Evolutionary conservation across 2,888 invertebrate genomes (phyloP), one percentile per base, ranked within the genome.

Genomic region (Pristionchus mayeri): DNA sequence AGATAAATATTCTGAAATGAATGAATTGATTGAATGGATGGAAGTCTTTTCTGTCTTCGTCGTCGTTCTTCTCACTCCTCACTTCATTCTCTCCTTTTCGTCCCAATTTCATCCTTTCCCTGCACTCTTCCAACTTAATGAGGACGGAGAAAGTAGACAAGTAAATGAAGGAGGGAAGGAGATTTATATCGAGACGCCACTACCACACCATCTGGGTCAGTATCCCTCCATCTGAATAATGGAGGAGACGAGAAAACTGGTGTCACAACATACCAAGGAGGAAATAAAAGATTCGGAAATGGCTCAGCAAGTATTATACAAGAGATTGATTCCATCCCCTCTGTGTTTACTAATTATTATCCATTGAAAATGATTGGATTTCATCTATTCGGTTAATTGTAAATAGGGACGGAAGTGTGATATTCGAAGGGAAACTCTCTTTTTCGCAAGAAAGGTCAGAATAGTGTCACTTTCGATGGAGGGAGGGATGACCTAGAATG

Each of bases 401-500:
- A 50, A 50, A 50, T 52, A 30, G 34, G 13, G 16, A 75, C 2
- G 18, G 40, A 24, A 30, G 76, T 2, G 0, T n/a, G n/a, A 48
- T 11, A 18, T 37, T 34, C 9, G 37, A n/a, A 40, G 44, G 30
- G 30, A 40, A 21, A 71, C 40, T 71, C 40, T 44, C 71, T 40
- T 34, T 40, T 40, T 44, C 30, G 34, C 37, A 7, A 24, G 71
- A 71, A 78, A 78, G 76, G 76, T 78, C 76, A 78, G 76, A n/a
- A 50, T 78, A 78, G 52, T 78, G 3, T 78, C 76, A 6, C 76
- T 78, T 78, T 78, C 30, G 52, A 78, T 78, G 34, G 52, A 50
- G 50, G 27, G 76, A 50, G 76, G 34, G 44, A 78, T 78, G 76
- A 78, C 76, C 76, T 78, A 78, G 76, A 78, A 78, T 78, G 50